Conservation (phyloP, 1,140 invertebrate species). For the Thrips palmi region DNA sequence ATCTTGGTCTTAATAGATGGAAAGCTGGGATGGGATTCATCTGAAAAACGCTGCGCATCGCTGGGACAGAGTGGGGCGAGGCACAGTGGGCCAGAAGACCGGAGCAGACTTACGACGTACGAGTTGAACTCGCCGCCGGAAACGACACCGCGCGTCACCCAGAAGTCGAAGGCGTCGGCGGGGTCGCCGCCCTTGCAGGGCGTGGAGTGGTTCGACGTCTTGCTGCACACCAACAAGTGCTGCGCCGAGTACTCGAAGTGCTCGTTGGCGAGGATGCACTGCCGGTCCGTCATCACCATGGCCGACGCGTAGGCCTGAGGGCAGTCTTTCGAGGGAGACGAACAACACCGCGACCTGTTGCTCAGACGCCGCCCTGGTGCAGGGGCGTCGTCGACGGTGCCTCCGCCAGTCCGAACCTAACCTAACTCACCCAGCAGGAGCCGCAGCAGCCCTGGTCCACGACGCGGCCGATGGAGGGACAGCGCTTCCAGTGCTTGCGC, state of each 20-base stretch:
- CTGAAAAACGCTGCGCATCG: too few species aligned
- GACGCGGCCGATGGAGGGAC: constrained; percentile 56
- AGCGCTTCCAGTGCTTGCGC: constrained; percentile 59
- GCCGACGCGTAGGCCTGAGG: constrained; percentile 66
- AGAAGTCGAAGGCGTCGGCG: too few species aligned
- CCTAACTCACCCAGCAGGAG: constrained; percentile 39
- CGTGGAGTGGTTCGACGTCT: too few species aligned
- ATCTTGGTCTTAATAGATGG: too few species aligned
- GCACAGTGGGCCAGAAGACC: too few species aligned
- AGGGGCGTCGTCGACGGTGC: neutral
- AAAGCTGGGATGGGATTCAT: too few species aligned
- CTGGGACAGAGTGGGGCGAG: too few species aligned
- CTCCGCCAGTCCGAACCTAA: neutral
- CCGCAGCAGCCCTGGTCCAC: constrained; percentile 55
- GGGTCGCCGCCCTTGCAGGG: too few species aligned
- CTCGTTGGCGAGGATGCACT: constrained; percentile 65
- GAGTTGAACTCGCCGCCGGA: too few species aligned
- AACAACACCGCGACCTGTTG: neutral
- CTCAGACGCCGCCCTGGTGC: neutral
- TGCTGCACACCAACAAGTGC: too few species aligned
- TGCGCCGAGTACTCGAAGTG: constrained; percentile 42
- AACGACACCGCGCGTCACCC: too few species aligned
- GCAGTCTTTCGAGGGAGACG: neutral
- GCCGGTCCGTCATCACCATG: constrained; percentile 79
- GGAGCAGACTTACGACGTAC: too few species aligned